Evolutionary conservation across 2,888 invertebrate genomes (phyloP).

Genomic region (Ectobius pallidus): DNA sequence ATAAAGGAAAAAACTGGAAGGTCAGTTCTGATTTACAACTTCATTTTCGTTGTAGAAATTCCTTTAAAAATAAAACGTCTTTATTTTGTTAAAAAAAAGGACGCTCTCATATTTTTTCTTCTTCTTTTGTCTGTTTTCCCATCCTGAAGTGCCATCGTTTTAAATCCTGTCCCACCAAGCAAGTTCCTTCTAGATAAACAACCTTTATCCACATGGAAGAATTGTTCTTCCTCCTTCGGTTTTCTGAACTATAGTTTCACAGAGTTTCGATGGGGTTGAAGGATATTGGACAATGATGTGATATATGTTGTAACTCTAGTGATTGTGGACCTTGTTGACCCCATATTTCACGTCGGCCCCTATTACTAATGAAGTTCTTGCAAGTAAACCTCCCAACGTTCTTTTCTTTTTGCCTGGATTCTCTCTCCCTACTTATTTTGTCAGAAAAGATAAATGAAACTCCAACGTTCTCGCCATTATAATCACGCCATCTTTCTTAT

Average conservation of each 20-base stretch:
- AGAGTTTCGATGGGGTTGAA: background rate
- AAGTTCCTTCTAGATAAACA: constrained; percentile 18
- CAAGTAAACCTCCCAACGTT: background rate
- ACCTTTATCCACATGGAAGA: background rate
- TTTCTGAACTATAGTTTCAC: background rate
- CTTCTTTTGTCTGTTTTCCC: background rate
- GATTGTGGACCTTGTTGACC: background rate
- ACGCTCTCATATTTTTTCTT: background rate
- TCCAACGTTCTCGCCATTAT: constrained; percentile 5
- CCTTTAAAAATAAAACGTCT: background rate
- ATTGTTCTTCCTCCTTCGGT: constrained; percentile 1
- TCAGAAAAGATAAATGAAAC: background rate
- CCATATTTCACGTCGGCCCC: constrained; percentile 9
- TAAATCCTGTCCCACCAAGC: background rate
- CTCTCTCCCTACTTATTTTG: background rate
- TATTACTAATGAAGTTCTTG: constrained; percentile 7
- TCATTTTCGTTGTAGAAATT: constrained; percentile 8
- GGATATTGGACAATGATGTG: background rate
- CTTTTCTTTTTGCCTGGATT: background rate
- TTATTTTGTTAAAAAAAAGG: constrained; percentile 3
- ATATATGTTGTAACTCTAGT: background rate
- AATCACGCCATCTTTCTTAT: background rate
- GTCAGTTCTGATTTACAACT: constrained; percentile 19
- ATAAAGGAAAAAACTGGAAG: background rate
- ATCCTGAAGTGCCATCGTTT: background rate